Percentiles rank a stretch among this genome's conserved stretches.
phyloP scores from a whole-genome alignment of 2,888 invertebrate genomes.

The Pomacea canaliculata region DNA sequence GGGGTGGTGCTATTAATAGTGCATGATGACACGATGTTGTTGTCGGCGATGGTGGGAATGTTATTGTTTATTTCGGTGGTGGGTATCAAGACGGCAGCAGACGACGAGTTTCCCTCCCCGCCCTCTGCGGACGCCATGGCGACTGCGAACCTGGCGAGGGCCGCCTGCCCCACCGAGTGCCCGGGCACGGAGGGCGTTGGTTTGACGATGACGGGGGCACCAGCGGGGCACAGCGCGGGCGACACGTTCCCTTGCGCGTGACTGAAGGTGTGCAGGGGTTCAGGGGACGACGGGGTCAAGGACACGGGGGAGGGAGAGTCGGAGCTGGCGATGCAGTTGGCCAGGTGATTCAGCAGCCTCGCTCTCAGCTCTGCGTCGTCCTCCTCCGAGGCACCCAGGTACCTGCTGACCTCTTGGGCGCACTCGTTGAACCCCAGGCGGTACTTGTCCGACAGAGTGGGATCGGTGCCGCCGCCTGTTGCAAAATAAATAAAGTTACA shows the following conservation, averaged over 20 bases:
- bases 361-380: constrained; percentile 42
- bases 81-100: constrained; percentile 11
- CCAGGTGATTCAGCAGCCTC: constrained; percentile 49
- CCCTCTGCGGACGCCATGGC: background rate
- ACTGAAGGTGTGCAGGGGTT: background rate
- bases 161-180: background rate
- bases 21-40: constrained; percentile 7
- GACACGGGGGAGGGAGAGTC: constrained; percentile 18
- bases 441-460: constrained; percentile 64
- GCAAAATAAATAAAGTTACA: background rate
- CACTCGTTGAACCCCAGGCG: constrained; percentile 56
- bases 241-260: background rate
- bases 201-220: background rate
- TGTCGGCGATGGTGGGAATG: constrained; percentile 14
- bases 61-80: constrained; percentile 27
- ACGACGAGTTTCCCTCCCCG: background rate
- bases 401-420: constrained; percentile 53
- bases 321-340: constrained; percentile 37
- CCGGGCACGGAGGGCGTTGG: constrained; percentile 11
- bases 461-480: constrained; percentile 13
- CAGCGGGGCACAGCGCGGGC: background rate
- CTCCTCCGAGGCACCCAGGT: constrained; percentile 43
- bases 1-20: background rate
- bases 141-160: background rate
- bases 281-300: constrained; percentile 16